Evolutionary conservation across 2,888 invertebrate species (phyloP).

Genomic region (Notodonta dromedarius): DNA sequence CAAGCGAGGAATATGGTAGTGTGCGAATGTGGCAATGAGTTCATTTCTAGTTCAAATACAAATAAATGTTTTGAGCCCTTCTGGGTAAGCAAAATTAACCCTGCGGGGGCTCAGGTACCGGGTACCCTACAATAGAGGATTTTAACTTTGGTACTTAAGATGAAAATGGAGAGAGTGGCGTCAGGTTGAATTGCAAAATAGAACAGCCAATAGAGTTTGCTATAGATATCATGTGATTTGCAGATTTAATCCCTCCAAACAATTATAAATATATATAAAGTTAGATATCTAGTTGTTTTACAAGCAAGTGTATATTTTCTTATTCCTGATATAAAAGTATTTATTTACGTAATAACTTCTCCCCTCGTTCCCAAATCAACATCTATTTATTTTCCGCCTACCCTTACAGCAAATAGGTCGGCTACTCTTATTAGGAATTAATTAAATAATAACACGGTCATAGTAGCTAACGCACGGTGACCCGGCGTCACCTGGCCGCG

Average conservation of each 20-base stretch:
- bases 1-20: neutral
- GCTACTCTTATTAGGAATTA: constrained; percentile 1
- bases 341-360: too few species aligned
- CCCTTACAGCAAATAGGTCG: neutral
- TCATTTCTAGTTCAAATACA: constrained; percentile 37
- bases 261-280: neutral
- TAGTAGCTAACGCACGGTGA: constrained; percentile 23
- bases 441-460: constrained; percentile 12
- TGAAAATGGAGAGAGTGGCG: neutral
- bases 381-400: neutral
- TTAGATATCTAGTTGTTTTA: too few species aligned
- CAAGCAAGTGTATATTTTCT: too few species aligned
- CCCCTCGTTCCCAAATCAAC: neutral
- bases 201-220: neutral
- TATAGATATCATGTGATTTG: neutral
- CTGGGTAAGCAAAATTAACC: constrained; percentile 24
- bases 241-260: neutral
- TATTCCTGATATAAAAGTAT: too few species aligned
- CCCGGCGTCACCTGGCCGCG: constrained; percentile 15
- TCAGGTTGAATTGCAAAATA: neutral
- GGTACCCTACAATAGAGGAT: constrained; percentile 6
- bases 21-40: constrained; percentile 24
- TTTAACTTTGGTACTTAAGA: neutral
- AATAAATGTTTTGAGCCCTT: constrained; percentile 34
- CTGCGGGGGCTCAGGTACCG: constrained; percentile 26